phyloP scores from a whole-genome alignment of 1,140 invertebrate species.

The Metaphire vulgaris region DNA sequence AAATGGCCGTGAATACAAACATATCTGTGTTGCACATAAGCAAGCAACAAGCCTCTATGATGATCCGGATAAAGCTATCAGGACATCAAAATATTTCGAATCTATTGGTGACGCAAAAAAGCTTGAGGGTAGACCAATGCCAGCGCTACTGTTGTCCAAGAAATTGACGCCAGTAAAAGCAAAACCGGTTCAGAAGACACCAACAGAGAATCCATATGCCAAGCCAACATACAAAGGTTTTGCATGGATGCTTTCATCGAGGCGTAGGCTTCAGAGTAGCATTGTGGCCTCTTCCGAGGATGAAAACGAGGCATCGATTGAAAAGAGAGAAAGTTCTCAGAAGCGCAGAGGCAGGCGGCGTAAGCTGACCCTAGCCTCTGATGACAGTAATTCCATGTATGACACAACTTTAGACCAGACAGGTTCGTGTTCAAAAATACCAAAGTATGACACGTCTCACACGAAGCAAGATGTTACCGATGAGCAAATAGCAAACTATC shows the following conservation, averaged over 20 bases:
- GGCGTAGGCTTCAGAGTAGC: neutral
- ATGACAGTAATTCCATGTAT: no score
- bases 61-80: neutral
- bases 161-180: neutral
- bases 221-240: conserved; percentile 17
- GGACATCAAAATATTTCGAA: neutral
- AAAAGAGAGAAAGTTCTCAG: neutral
- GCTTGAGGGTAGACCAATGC: neutral
- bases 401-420: neutral
- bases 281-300: neutral
- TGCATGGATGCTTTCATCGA: conserved; percentile 7
- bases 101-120: neutral
- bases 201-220: conserved; percentile 13
- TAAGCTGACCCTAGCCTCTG: no score
- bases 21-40: conserved; percentile 8
- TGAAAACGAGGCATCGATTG: neutral
- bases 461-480: no score
- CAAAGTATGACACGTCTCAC: neutral
- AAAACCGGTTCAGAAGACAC: neutral
- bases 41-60: conserved; percentile 5
- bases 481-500: neutral
- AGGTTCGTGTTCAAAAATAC: neutral
- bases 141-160: neutral
- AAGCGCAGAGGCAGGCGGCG: neutral
- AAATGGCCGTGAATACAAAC: neutral